Percentiles rank a stretch among this genome's conserved stretches.
Conservation (phyloP, 2,797 vertebrate species). For the Acanthiza pusilla region DNA sequence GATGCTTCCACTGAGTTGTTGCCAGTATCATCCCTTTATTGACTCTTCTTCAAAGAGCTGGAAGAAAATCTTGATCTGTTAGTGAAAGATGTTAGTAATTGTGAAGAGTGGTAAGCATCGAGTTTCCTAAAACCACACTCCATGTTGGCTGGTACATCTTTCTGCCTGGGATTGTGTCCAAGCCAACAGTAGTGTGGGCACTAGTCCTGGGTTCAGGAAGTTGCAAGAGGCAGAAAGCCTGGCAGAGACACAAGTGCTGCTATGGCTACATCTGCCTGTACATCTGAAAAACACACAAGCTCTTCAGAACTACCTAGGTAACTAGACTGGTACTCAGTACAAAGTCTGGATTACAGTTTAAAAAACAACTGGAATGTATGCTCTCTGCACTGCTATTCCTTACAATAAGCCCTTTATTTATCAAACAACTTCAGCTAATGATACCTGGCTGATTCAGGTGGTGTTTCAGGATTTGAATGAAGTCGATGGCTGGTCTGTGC, state of each 20-base stretch:
- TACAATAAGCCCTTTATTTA: background rate
- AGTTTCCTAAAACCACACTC: background rate
- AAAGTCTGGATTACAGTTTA: background rate
- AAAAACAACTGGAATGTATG: background rate
- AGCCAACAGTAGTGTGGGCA: background rate
- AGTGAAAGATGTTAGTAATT: background rate
- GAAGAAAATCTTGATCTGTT: background rate
- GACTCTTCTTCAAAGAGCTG: background rate
- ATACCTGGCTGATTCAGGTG: background rate
- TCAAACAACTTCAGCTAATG: background rate
- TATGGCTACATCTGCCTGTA: background rate
- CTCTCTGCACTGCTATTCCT: background rate
- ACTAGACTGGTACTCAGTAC: background rate
- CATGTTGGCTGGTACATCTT: background rate
- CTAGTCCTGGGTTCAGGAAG: background rate
- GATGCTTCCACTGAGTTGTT: background rate
- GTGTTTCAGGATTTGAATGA: background rate
- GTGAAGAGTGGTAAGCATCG: background rate
- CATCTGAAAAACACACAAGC: background rate
- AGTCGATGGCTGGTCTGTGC: background rate
- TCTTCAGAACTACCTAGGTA: background rate
- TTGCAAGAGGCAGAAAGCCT: background rate
- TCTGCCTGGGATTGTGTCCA: background rate
- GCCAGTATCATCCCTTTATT: background rate
- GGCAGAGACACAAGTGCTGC: background rate